A percentile compares a stretch with the other conserved stretches of the same genome.
These are phyloP conservation scores for Corythoichthys haematopterus DNA, from an alignment of 2,113 vertebrate species.

Conservation along the genomic window DNA sequence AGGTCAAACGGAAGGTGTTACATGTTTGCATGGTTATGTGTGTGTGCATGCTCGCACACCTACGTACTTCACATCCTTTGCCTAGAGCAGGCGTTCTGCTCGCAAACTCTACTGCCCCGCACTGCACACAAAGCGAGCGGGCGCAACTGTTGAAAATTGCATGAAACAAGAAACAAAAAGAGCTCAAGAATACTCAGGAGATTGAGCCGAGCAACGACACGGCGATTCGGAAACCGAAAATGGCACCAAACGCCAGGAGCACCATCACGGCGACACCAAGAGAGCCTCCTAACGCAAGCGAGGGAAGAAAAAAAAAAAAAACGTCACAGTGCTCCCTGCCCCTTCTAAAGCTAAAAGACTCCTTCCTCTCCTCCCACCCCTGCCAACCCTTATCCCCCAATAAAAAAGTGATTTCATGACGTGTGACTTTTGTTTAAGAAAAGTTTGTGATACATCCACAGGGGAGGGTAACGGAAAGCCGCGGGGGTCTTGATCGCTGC, in stretches of 20 bases:
- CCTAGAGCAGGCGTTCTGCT: conserved; percentile 28
- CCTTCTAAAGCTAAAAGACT: conserved; percentile 38
- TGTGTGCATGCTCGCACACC: conserved; percentile 25
- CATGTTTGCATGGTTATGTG: conserved; percentile 8
- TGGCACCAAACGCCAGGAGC: conserved; percentile 26
- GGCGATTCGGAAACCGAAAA: conserved; percentile 18
- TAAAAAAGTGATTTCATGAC: conserved; percentile 44
- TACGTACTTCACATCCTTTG: conserved; percentile 34
- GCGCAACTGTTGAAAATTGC: conserved; percentile 45
- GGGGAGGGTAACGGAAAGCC: conserved; percentile 4
- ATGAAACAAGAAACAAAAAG: conserved; percentile 38
- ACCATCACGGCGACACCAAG: conserved; percentile 6
- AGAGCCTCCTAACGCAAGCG: conserved; percentile 25
- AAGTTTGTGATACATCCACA: conserved; percentile 48
- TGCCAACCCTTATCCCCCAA: not conserved
- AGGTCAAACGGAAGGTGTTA: conserved; percentile 4
- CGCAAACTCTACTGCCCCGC: conserved; percentile 17
- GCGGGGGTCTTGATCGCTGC: conserved; percentile 11
- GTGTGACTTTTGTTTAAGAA: conserved; percentile 50
- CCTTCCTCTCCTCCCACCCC: conserved; percentile 15
- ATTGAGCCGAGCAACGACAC: conserved; percentile 30
- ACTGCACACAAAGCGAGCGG: conserved; percentile 22
- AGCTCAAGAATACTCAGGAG: conserved; percentile 19
- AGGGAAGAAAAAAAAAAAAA: conserved; percentile 23
- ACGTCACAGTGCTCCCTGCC: conserved; percentile 43